Evolutionary conservation across 2,113 vertebrate species (phyloP).

Genomic region (Petrocephalus zakoni): DNA sequence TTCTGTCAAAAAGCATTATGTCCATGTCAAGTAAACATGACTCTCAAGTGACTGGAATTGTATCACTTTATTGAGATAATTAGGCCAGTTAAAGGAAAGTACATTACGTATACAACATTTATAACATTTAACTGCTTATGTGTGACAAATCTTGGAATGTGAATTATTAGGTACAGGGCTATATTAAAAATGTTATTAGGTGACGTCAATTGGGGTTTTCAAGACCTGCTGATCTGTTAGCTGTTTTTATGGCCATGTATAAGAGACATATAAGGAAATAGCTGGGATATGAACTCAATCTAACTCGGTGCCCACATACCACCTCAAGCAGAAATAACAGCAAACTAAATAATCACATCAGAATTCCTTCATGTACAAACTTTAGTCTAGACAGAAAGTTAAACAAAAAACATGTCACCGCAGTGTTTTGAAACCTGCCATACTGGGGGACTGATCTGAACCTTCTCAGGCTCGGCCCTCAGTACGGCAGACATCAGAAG

Average conservation of each 20-base stretch:
- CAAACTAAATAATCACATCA: slow-evolving; percentile 24
- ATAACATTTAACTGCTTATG: not conserved
- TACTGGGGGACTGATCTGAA: slow-evolving; percentile 8
- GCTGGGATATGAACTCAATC: not conserved
- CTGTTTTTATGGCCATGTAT: not conserved
- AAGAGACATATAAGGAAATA: slow-evolving; percentile 17
- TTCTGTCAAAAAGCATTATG: not conserved
- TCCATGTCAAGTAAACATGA: not conserved
- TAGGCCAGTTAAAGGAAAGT: not conserved
- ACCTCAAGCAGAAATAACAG: slow-evolving; percentile 35
- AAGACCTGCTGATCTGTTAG: not conserved
- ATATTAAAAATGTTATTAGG: not conserved
- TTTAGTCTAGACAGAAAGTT: slow-evolving; percentile 39
- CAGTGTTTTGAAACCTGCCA: slow-evolving; percentile 13
- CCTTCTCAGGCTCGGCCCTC: not conserved
- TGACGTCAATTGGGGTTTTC: not conserved
- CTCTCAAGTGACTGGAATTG: not conserved
- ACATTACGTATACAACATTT: not conserved
- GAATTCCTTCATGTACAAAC: slow-evolving; percentile 29
- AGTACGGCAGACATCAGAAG: not conserved
- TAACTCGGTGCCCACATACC: not conserved
- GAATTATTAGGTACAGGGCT: not conserved
- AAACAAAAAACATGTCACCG: slow-evolving; percentile 24
- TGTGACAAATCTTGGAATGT: slow-evolving; percentile 7
- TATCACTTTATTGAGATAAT: slow-evolving; percentile 2